Evolutionary conservation across 1,140 invertebrate genomes (phyloP), one percentile per base, ranked within the genome.

Genomic region (Wiebesia pumilae): DNA sequence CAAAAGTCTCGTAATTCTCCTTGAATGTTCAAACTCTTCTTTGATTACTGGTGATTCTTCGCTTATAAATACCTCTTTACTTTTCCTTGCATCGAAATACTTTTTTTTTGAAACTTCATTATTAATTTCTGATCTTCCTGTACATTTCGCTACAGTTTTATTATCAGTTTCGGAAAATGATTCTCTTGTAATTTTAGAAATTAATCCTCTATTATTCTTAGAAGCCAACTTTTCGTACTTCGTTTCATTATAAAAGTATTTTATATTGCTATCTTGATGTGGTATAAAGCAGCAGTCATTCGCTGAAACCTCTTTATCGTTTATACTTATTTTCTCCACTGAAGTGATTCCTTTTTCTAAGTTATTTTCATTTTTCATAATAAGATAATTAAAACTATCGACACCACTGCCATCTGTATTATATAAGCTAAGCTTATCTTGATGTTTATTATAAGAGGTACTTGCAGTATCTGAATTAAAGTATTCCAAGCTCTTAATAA

Each of bases 1-100:
- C 33, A 83, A 65, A 30, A 80, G 82, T 47, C 86, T 84, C 14
- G 86, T 87, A 0, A 87, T 35, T 80, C 86, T 83, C 24, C 86
- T 77, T 3, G 65, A 71, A 4, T 80, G 16, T 51, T 83, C 81
- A n/a, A 81, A 84, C 19, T 87, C 75, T 9, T 51, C 86, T 73
- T 58, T 67, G 12, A 84, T 84, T 43, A 84, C 78, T 35, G 86
- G 67, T 27, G 86, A 84, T 24, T 80, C 67, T 73, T 87, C 67
- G 19, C 75, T 81, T 19, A 83, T 4, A 9, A 87, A 27, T 0
- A 71, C 80, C 16, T 87, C 77, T 62, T 67, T 69, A 40, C 51
- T 83, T 78, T 78, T 87, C 33, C 30, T 77, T 14, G 30, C 21
- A 24, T 27, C n/a, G 47, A 40, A n/a, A 35, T 67, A 27, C 33